These are phyloP conservation scores for Piscicola geometra DNA, from an alignment of 2,888 invertebrate species.

Conservation along the genomic window DNA sequence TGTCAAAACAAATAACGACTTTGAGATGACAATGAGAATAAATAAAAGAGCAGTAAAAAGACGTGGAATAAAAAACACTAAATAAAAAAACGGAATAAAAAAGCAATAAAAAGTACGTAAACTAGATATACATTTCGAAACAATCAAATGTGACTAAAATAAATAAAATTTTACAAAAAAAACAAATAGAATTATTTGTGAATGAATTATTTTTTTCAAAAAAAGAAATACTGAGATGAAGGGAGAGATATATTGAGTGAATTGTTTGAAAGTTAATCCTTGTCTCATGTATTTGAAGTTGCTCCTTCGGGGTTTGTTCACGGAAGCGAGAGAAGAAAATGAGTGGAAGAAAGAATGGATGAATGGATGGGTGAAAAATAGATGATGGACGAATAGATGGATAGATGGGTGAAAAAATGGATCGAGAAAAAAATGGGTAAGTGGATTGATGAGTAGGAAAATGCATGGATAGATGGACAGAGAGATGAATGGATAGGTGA, in stretches of 20 bases:
- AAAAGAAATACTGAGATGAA: neutral
- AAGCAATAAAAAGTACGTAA: neutral
- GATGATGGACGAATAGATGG: constrained; percentile 2
- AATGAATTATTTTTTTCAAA: neutral
- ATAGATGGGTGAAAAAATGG: neutral
- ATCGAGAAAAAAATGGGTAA: constrained; percentile 2
- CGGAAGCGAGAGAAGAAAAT: no score
- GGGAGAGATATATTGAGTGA: no score
- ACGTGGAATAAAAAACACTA: no score
- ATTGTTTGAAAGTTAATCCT: no score
- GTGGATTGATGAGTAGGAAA: neutral
- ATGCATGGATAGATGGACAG: neutral
- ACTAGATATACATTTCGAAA: no score
- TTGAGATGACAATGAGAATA: neutral
- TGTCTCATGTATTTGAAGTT: no score
- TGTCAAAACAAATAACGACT: neutral
- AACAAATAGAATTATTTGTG: no score
- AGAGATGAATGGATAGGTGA: neutral
- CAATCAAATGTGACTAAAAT: no score
- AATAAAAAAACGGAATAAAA: neutral
- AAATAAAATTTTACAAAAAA: no score
- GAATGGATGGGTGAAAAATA: neutral
- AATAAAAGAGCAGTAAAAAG: neutral
- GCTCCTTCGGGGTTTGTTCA: no score
- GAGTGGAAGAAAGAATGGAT: neutral